These are phyloP conservation scores for Calephelis nemesis DNA, from an alignment of 1,140 invertebrate genomes.

Conservation along the genomic window DNA sequence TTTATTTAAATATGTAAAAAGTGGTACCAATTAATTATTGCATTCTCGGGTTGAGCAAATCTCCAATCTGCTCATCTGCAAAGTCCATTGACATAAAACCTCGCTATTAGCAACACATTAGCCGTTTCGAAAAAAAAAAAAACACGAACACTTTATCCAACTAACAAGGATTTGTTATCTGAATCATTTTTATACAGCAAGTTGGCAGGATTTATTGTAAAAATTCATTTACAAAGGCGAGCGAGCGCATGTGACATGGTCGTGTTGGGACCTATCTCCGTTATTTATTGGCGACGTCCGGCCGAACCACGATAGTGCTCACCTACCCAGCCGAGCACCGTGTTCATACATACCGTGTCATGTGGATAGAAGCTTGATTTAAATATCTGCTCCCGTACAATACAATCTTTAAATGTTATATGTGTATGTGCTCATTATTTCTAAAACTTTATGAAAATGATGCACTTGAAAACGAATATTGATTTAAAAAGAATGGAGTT, in stretches of 20 bases:
- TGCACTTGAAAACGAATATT: no score
- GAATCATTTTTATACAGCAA: background rate
- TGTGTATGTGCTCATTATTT: no score
- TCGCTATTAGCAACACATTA: no score
- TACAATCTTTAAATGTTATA: background rate
- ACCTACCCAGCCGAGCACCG: constrained; percentile 27
- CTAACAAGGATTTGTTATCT: background rate
- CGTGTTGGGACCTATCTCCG: constrained; percentile 62
- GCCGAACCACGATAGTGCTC: constrained; percentile 46
- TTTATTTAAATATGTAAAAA: no score
- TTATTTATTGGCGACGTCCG: constrained; percentile 70
- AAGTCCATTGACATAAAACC: no score
- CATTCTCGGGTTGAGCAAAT: no score
- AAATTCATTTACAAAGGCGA: constrained; percentile 28
- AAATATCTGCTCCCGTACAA: background rate
- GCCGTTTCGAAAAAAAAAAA: no score
- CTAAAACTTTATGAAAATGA: no score
- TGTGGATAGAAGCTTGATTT: background rate
- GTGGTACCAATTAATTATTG: no score
- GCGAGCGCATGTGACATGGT: constrained; percentile 58
- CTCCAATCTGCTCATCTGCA: no score
- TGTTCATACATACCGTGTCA: constrained; percentile 6
- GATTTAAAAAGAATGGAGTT: no score
- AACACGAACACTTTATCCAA: background rate
- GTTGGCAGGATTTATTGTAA: constrained; percentile 5